phyloP scores from a whole-genome alignment of 2,113 vertebrate species.

The Picathartes gymnocephalus region DNA sequence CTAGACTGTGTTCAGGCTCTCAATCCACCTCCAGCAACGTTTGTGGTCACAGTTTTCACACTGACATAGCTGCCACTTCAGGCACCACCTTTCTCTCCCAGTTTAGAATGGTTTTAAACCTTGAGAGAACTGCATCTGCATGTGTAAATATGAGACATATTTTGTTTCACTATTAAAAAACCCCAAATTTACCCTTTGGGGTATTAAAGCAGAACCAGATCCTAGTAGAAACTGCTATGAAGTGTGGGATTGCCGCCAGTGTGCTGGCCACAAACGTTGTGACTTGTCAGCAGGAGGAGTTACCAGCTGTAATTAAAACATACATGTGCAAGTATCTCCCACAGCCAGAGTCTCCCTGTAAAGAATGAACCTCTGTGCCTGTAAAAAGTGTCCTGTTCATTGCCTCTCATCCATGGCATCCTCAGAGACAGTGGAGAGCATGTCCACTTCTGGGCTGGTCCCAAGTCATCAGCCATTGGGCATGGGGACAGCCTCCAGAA shows the following conservation, averaged over 20 bases:
- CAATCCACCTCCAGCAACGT: neutral
- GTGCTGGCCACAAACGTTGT: neutral
- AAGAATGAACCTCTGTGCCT: neutral
- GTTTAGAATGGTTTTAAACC: neutral
- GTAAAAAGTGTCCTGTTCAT: neutral
- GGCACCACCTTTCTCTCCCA: neutral
- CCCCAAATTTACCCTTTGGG: neutral
- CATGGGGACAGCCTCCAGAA: neutral
- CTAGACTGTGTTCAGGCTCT: neutral
- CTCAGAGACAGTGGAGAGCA: neutral
- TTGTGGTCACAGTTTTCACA: neutral
- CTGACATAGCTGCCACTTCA: neutral
- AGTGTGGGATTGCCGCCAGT: neutral
- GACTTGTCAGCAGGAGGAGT: accelerated
- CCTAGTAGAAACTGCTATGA: neutral
- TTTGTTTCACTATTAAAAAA: neutral
- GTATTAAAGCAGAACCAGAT: neutral
- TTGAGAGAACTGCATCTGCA: neutral
- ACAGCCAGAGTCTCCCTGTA: neutral
- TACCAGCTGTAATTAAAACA: neutral
- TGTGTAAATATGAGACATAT: neutral
- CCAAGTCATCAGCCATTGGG: accelerated
- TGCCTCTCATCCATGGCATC: accelerated
- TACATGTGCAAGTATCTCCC: neutral
- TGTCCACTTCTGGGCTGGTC: neutral